Evolutionary conservation across 2,113 vertebrate species (phyloP).

Genomic region (Chiloscyllium plagiosum): DNA sequence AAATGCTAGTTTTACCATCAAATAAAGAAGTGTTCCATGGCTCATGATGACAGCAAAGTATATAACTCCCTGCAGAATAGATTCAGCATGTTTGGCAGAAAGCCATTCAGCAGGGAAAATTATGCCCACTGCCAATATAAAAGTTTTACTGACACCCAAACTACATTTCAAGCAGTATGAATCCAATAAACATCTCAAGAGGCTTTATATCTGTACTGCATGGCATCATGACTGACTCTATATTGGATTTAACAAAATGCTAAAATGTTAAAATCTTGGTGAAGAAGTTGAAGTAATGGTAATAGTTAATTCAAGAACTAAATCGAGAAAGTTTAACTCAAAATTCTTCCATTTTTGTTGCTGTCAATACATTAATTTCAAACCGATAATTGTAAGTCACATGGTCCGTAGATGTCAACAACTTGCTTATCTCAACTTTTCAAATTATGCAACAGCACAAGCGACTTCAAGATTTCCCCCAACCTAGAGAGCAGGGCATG

Average conservation of each 20-base stretch:
- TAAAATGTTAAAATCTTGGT: background rate
- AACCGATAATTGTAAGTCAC: background rate
- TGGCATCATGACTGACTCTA: background rate
- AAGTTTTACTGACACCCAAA: background rate
- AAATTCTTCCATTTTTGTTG: background rate
- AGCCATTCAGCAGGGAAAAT: background rate
- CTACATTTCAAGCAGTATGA: background rate
- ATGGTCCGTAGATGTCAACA: conserved; percentile 18
- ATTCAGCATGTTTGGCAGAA: background rate
- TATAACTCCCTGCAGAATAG: background rate
- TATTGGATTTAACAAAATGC: background rate
- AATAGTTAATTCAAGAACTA: background rate
- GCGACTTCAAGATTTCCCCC: conserved; percentile 10
- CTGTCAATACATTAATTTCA: conserved; percentile 24
- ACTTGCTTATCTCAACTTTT: conserved; percentile 30
- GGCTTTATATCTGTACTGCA: no score
- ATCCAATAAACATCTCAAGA: background rate
- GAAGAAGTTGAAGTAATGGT: background rate
- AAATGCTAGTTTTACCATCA: background rate
- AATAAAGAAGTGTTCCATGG: background rate
- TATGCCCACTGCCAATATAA: background rate
- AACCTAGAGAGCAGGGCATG: conserved; percentile 46
- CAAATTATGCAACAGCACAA: conserved; percentile 21
- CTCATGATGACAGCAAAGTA: background rate
- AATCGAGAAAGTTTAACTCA: background rate